phyloP scores from a whole-genome alignment of 1,140 invertebrate genomes.

The Drosophila sproati region DNA sequence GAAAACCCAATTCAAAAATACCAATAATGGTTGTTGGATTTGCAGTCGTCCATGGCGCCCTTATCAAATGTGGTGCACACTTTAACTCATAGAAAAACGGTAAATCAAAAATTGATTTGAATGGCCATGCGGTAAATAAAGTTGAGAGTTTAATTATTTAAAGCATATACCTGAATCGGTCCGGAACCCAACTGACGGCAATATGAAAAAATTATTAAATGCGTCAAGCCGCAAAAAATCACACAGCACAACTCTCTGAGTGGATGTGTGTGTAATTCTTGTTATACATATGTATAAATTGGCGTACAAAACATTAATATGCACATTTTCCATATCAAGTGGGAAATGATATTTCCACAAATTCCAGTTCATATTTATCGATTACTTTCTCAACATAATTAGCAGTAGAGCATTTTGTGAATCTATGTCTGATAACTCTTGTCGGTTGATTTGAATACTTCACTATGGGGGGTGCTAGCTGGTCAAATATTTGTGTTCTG shows the following conservation, averaged over 20 bases:
- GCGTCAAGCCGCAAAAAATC: conserved; percentile 65
- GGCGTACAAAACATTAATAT: background rate
- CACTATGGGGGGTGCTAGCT: conserved; percentile 11
- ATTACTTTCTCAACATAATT: conserved; percentile 12
- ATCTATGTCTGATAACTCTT: background rate
- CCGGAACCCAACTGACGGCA: conserved; percentile 41
- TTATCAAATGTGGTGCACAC: conserved; percentile 10
- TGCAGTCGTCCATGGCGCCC: background rate
- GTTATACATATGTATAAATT: background rate
- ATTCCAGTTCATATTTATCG: conserved; percentile 25
- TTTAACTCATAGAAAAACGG: conserved; percentile 27
- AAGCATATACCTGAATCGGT: conserved; percentile 41
- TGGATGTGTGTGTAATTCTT: background rate
- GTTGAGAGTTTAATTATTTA: conserved; percentile 66
- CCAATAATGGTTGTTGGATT: conserved; percentile 31
- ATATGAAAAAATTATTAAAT: conserved; percentile 80
- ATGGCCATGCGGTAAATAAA: conserved; percentile 75
- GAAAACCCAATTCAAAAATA: conserved; percentile 34
- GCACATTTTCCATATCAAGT: background rate
- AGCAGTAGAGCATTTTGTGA: background rate
- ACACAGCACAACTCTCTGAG: conserved; percentile 21
- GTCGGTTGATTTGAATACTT: conserved; percentile 7
- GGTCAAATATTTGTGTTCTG: conserved; percentile 64
- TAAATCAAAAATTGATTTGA: conserved; percentile 81
- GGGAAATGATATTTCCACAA: conserved; percentile 17